phyloP scores from a whole-genome alignment of 1,140 invertebrate species.

The Hylyphantes graminicola region DNA sequence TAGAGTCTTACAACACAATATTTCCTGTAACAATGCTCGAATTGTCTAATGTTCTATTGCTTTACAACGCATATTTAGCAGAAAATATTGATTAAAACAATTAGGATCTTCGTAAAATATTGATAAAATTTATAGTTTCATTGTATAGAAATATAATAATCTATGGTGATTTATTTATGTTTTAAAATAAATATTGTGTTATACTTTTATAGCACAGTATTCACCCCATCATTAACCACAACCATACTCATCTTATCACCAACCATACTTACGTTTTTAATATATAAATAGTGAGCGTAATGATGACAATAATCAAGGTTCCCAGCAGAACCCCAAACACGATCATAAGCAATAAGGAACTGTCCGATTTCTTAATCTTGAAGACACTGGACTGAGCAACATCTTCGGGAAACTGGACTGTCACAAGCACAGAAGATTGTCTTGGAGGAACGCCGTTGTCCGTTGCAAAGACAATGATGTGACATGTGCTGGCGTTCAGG shows the following conservation, averaged over 20 bases:
- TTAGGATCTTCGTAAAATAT: too few relatives aligned
- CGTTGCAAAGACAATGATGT: conserved; percentile 81
- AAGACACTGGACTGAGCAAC: conserved; percentile 47
- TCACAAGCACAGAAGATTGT: conserved; percentile 79
- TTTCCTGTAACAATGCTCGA: too few relatives aligned
- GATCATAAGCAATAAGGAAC: conserved; percentile 74
- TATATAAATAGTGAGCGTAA: conserved; percentile 79
- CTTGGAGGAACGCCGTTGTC: conserved; percentile 82
- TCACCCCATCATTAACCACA: too few relatives aligned
- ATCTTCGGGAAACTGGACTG: conserved; percentile 75
- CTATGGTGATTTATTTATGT: background rate
- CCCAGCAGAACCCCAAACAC: conserved; percentile 79
- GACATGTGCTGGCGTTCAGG: conserved; percentile 74
- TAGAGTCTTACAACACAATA: too few relatives aligned
- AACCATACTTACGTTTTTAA: conserved; percentile 72
- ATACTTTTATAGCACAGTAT: too few relatives aligned
- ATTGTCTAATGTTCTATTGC: too few relatives aligned
- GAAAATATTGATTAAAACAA: too few relatives aligned
- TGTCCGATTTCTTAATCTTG: conserved; percentile 44
- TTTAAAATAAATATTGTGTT: background rate
- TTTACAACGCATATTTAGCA: too few relatives aligned
- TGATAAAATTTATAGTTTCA: too few relatives aligned
- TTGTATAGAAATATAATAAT: too few relatives aligned
- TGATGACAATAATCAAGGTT: conserved; percentile 78
- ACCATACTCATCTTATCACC: too few relatives aligned